Conservation (phyloP, 2,888 invertebrate species). For the Tineola bisselliella region DNA sequence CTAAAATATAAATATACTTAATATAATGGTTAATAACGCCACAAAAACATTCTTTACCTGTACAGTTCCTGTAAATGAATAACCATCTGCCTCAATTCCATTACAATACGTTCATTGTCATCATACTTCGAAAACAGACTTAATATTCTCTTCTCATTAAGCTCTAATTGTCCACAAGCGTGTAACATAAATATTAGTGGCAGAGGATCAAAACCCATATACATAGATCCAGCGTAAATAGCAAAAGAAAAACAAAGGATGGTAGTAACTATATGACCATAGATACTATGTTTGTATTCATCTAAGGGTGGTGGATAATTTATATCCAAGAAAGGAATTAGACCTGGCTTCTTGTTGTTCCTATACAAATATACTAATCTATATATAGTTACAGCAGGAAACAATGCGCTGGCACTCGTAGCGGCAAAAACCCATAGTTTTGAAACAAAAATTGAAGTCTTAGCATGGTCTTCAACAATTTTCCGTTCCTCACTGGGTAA, state of each 20-base stretch:
- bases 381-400: neutral
- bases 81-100: conserved; percentile 18
- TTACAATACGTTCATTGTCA: conserved; percentile 21
- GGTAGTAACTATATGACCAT: conserved; percentile 25
- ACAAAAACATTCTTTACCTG: no score
- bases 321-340: neutral
- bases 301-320: neutral
- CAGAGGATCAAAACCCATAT: conserved; percentile 45
- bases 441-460: conserved; percentile 29
- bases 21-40: no score
- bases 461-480: conserved; percentile 28
- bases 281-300: conserved; percentile 23
- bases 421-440: conserved; percentile 32
- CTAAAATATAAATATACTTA: conserved; percentile 24
- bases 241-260: conserved; percentile 25
- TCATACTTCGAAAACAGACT: conserved; percentile 24
- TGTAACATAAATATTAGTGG: conserved; percentile 45
- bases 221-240: conserved; percentile 28
- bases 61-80: neutral
- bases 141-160: conserved; percentile 32
- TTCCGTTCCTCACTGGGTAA: conserved; percentile 24
- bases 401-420: conserved; percentile 18
- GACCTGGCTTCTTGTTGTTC: neutral
- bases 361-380: neutral
- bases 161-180: conserved; percentile 39